phyloP scores from a whole-genome alignment of 2,113 vertebrate species.

The Catagonus wagneri region DNA sequence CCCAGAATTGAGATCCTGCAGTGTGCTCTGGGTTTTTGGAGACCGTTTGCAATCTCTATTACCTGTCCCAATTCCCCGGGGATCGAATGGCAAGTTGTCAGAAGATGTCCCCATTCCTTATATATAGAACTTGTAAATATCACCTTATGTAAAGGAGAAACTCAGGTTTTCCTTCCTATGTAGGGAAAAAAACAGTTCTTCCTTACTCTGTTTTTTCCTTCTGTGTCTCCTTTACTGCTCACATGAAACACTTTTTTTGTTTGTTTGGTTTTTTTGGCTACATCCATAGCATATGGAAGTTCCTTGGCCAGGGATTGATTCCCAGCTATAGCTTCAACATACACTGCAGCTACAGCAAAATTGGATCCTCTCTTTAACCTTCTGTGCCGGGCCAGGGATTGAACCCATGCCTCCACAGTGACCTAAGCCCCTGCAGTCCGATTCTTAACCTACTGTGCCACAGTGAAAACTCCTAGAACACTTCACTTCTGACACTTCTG shows the following conservation, averaged over 20 bases:
- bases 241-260: not conserved
- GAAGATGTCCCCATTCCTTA: not conserved
- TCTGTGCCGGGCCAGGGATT: too few species aligned
- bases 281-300: too few species aligned
- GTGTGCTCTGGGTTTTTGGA: not conserved
- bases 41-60: not conserved
- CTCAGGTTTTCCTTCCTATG: not conserved
- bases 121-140: not conserved
- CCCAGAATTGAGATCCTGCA: not conserved
- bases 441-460: too few species aligned
- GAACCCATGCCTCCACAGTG: too few species aligned
- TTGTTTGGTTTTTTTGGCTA: too few species aligned
- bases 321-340: too few species aligned
- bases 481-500: not conserved
- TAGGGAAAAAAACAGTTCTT: not conserved
- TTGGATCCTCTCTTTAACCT: too few species aligned
- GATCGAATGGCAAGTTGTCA: not conserved
- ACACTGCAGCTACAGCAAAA: too few species aligned
- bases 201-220: not conserved
- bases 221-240: not conserved
- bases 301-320: too few species aligned
- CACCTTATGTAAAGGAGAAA: not conserved
- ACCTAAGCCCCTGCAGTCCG: too few species aligned
- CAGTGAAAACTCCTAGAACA: not conserved
- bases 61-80: not conserved